Percentiles rank a stretch among this genome's conserved stretches.
Evolutionary conservation across 2,797 vertebrate genomes (phyloP).

Genomic region (Spondyliosoma cantharus): DNA sequence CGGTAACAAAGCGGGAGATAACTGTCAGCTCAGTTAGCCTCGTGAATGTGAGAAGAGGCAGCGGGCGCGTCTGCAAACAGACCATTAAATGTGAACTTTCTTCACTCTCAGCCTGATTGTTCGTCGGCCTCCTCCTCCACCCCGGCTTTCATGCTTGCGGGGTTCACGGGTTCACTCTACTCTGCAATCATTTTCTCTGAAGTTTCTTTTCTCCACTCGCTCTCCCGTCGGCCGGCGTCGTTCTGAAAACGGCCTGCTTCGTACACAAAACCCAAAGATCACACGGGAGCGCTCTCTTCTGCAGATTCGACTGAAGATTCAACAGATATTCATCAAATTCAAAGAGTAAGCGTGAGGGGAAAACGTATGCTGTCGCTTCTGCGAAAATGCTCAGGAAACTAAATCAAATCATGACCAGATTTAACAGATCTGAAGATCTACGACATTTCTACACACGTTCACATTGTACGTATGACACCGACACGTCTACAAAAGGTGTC

Average conservation of each 20-base stretch:
- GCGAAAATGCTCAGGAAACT: too few relatives aligned
- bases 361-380: too few relatives aligned
- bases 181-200: conserved; percentile 3
- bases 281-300: too few relatives aligned
- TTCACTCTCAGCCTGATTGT: conserved; percentile 16
- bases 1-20: background rate
- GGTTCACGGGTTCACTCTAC: conserved; percentile 9
- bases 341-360: too few relatives aligned
- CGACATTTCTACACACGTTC: too few relatives aligned
- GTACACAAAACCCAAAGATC: background rate
- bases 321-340: too few relatives aligned
- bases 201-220: background rate
- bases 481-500: too few relatives aligned
- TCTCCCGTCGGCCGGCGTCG: background rate
- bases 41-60: background rate
- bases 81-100: conserved; percentile 26
- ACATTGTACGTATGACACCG: too few relatives aligned
- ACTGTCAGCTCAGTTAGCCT: background rate
- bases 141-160: conserved; percentile 8
- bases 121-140: conserved; percentile 18
- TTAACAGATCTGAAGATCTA: too few relatives aligned
- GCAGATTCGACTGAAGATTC: too few relatives aligned
- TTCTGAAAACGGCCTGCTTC: background rate
- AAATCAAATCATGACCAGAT: too few relatives aligned
- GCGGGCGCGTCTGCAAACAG: conserved; percentile 3